Base-by-base conservation (phyloP, 1,140 invertebrate genomes). In the Drosophila sproati region DNA sequence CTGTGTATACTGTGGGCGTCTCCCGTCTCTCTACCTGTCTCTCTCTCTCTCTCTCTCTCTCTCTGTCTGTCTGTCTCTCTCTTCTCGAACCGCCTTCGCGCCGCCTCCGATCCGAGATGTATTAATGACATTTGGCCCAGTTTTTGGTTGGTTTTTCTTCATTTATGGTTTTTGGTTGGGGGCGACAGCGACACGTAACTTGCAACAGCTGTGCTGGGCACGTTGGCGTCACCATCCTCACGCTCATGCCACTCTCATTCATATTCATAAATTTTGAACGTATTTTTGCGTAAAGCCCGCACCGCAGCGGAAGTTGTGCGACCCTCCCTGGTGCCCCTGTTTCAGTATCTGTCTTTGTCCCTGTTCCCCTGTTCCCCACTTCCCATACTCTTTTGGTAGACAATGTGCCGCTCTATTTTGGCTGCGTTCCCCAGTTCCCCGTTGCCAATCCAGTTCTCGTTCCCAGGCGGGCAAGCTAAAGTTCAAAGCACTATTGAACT, bases 401-500 rank as follows among this genome's bases (percentile, higher is more conserved):
- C 83, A 88, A 83, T 88, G 67, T 77, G 83, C 77, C 85, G 83
- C 83, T 88, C 85, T 88, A 87, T 87, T 87, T 85, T 87, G 68
- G 83, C 62, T 88, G 82, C 78, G n/a, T 45, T 61, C 6, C 50
- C 55, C 20, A 5, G 2, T 66, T 10, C 20, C 37, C 41, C 39
- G 8, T 51, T 32, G 6, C 55, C 39, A 4, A 4, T 35, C 32
- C 2, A 20, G 6, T 54, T 54, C 32, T 32, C 31, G 39, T 43
- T 71, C 67, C 73, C 73, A 75, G 59, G 60, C 64, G 55, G 70
- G 39, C 39, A 45, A 89, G 77, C 77, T 74, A 88, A 89, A 89
- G 83, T 88, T 88, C 83, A 88, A 88, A 88, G 83, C 85, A 88
- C 83, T 88, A 85, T 88, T 88, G 85, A 88, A 88, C 85, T 88